Evolutionary conservation across 1,140 invertebrate genomes (phyloP).

Genomic region (Cotesia glomerata): DNA sequence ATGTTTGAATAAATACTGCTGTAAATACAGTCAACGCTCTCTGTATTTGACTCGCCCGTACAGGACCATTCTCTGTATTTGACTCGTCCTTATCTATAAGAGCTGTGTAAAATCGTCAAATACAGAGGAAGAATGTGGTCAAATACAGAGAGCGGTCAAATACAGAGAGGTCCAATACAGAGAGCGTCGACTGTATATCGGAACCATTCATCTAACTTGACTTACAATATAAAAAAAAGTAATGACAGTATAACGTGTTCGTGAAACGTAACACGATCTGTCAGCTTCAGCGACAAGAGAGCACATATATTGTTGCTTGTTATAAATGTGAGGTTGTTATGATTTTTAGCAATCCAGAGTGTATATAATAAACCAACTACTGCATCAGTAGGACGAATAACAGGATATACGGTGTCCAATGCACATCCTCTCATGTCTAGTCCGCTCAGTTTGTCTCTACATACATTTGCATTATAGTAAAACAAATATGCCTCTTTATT

Average conservation of each 20-base stretch:
- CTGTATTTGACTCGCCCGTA: too few species aligned
- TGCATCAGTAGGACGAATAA: constrained; percentile 58
- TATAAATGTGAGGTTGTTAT: constrained; percentile 46
- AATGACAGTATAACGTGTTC: neutral
- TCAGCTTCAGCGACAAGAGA: constrained; percentile 28
- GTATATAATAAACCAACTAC: constrained; percentile 38
- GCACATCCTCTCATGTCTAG: constrained; percentile 42
- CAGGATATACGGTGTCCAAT: constrained; percentile 65
- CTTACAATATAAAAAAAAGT: neutral
- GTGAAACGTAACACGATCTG: constrained; percentile 35
- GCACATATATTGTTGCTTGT: constrained; percentile 32
- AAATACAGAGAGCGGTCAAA: too few species aligned
- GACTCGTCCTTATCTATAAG: too few species aligned
- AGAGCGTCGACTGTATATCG: too few species aligned
- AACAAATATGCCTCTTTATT: too few species aligned
- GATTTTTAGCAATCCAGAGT: constrained; percentile 44
- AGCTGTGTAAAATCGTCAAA: too few species aligned
- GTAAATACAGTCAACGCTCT: too few species aligned
- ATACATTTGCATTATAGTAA: neutral
- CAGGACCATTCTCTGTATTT: too few species aligned
- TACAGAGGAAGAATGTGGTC: too few species aligned
- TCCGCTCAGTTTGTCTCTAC: neutral
- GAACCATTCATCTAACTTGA: neutral
- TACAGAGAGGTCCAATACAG: too few species aligned
- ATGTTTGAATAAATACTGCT: too few species aligned